These are phyloP conservation scores for Polymixis lichenea DNA, from an alignment of 2,888 invertebrate genomes.

Conservation along the genomic window DNA sequence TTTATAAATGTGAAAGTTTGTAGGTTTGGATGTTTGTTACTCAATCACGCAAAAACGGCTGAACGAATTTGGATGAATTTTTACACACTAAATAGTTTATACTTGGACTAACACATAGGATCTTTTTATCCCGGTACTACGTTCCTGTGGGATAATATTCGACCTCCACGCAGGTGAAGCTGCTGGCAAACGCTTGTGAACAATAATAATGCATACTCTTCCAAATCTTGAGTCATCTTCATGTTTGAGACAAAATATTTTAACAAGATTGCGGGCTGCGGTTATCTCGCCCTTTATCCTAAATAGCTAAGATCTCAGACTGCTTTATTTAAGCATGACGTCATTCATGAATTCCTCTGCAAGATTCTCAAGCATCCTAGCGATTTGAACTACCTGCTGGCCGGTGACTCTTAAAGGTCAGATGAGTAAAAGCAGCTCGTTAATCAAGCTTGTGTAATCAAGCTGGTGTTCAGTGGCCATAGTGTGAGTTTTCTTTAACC, in stretches of 20 bases:
- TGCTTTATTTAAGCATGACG: conserved; percentile 35
- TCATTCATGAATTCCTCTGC: conserved; percentile 47
- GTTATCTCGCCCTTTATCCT: conserved; percentile 31
- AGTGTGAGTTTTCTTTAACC: too few species aligned
- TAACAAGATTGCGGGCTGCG: conserved; percentile 34
- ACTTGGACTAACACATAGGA: too few species aligned
- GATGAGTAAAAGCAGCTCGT: conserved; percentile 15
- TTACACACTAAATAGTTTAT: too few species aligned
- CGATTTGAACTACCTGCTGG: conserved; percentile 38
- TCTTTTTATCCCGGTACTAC: too few species aligned
- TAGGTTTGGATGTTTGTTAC: too few species aligned
- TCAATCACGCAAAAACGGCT: too few species aligned
- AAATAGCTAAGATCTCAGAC: conserved; percentile 34
- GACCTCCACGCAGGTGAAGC: too few species aligned
- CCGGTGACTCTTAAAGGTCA: conserved; percentile 42
- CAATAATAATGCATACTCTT: not conserved
- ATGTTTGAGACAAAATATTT: conserved; percentile 26
- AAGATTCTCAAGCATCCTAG: conserved; percentile 33
- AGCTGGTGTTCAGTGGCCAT: too few species aligned
- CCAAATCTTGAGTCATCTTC: conserved; percentile 22
- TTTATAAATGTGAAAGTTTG: too few species aligned
- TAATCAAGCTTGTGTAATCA: conserved; percentile 23
- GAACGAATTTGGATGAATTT: too few species aligned
- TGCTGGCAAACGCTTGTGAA: too few species aligned
- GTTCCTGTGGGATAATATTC: too few species aligned